Percentiles rank a stretch among this genome's conserved stretches.
These are phyloP conservation scores for Operophtera brumata DNA, from an alignment of 2,888 invertebrate species.

Conservation along the genomic window DNA sequence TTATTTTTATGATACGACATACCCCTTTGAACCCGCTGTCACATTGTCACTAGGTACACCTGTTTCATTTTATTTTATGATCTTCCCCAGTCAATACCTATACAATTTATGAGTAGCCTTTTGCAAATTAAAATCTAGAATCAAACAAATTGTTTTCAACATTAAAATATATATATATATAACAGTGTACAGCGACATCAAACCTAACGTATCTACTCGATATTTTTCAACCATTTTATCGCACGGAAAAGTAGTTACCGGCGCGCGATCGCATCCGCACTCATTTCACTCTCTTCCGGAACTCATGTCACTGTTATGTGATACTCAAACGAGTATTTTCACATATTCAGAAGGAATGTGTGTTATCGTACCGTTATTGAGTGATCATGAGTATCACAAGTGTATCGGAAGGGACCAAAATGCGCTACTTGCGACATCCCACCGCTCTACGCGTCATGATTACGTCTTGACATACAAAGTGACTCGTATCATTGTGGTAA, in stretches of 20 bases:
- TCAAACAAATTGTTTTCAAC: neutral
- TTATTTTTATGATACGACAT: slow-evolving; percentile 40
- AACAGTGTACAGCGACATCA: slow-evolving; percentile 9
- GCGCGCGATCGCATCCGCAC: slow-evolving; percentile 68
- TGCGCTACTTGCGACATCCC: slow-evolving; percentile 29
- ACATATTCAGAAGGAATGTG: slow-evolving; percentile 41
- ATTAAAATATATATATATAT: neutral
- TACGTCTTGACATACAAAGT: slow-evolving; percentile 40
- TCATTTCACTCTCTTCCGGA: slow-evolving; percentile 58
- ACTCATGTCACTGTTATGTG: slow-evolving; percentile 42
- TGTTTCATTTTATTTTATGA: slow-evolving; percentile 13
- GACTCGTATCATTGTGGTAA: slow-evolving; percentile 42
- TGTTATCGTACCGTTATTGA: slow-evolving; percentile 62
- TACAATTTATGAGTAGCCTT: neutral
- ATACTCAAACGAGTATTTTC: slow-evolving; percentile 38
- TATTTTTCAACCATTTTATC: slow-evolving; percentile 66
- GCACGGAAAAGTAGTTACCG: slow-evolving; percentile 78
- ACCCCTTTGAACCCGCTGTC: slow-evolving; percentile 41
- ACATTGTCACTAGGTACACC: slow-evolving; percentile 27
- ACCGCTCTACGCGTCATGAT: slow-evolving; percentile 29
- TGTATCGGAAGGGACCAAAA: slow-evolving; percentile 47
- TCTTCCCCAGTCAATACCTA: neutral
- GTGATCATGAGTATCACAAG: slow-evolving; percentile 42
- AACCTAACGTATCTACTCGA: slow-evolving; percentile 34
- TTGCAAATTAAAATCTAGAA: neutral